phyloP scores from a whole-genome alignment of 2,113 vertebrate species.

The Petroica traversi region DNA sequence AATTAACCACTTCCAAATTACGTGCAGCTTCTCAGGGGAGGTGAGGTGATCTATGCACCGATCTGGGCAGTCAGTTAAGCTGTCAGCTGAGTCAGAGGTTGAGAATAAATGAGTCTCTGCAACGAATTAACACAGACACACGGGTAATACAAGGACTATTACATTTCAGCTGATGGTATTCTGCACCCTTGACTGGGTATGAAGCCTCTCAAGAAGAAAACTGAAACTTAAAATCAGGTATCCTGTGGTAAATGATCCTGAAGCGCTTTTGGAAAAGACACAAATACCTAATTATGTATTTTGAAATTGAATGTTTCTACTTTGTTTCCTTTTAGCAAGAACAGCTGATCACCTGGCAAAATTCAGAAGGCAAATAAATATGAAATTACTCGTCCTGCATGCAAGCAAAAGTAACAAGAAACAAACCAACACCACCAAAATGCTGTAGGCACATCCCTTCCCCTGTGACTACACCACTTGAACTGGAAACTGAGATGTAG shows the following conservation, averaged over 20 bases:
- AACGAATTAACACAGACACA: background rate
- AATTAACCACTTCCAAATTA: background rate
- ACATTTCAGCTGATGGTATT: background rate
- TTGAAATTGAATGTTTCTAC: background rate
- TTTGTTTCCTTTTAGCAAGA: background rate
- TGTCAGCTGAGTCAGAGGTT: background rate
- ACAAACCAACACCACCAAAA: background rate
- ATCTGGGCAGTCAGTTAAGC: background rate
- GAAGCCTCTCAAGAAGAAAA: background rate
- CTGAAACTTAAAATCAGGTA: background rate
- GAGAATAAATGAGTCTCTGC: background rate
- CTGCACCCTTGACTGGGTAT: background rate
- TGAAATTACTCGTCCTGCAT: background rate
- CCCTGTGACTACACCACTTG: background rate
- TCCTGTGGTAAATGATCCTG: background rate
- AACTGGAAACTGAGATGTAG: background rate
- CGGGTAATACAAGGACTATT: background rate
- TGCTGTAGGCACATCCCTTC: background rate
- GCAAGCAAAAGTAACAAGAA: background rate
- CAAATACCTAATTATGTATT: background rate
- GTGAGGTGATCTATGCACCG: background rate
- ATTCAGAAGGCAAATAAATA: background rate
- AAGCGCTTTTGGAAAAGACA: background rate
- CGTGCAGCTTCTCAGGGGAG: background rate
- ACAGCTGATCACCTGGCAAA: background rate